Base-by-base conservation (phyloP, 2,113 vertebrate species). In the Macrotis lagotis region DNA sequence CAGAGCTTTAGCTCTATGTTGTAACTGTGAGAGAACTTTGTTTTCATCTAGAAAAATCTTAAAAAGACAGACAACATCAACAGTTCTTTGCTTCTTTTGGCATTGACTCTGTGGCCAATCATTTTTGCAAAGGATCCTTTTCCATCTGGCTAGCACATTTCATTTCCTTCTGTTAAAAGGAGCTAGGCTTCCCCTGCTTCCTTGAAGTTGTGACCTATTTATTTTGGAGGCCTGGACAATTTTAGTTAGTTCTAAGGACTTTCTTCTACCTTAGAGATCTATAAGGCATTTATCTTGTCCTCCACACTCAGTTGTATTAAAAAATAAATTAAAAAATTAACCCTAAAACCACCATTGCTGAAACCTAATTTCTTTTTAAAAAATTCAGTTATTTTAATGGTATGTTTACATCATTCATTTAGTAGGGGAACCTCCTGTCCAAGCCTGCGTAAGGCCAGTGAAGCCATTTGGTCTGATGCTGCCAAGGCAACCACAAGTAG, bases 21-120 rank as follows among this genome's bases (percentile, higher is more conserved):
- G 51, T 31, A 50, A 48, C 5, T 49, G 50, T 25, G 66, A 66
- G 53, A 51, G 48, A 89, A 44, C 59, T 59, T 94, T 90, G 48
- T 94, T 53, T 96, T 48, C 51, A 0, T 66, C 51, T 91, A 88
- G 28, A 93, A 74, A 74, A 83, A 11, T 53, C 50, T 93, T 48
- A 90, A 95, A 51, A 22, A 8, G 51, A 25, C 59, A 51, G 51
- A 50, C 74, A 83, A 59, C 6, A 93, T 8, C 47, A 49, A 31
- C 24, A 88, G 51, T 48, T 28, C 25, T 91, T 83, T 88, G 74
- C 89, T 83, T 51, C 91, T 51, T 92, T 96, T 74, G 49, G 19
- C 66, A 83, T 83, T 83, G 66, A 83, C 66, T 83, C 19, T 83
- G 37, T 83, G 66, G 37, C 37, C 66, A 83, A 44, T 83, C 66